A percentile compares a stretch with the other conserved stretches of the same genome.
phyloP scores from a whole-genome alignment of 2,797 vertebrate species.

The Chelidonichthys spinosus region DNA sequence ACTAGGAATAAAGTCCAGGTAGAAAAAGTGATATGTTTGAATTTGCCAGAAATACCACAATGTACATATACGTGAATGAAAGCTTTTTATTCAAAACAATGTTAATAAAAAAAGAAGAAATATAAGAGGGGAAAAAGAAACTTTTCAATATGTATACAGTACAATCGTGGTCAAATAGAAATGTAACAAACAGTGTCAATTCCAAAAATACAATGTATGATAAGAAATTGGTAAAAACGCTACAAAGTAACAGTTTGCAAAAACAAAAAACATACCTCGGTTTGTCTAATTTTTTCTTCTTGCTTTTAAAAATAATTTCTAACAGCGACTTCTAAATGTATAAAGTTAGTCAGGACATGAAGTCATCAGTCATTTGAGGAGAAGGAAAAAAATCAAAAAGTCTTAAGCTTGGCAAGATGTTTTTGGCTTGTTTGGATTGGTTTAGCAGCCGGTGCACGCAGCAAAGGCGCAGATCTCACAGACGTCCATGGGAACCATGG shows the following conservation, averaged over 20 bases:
- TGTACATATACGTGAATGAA: conserved; percentile 23
- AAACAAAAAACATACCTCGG: conserved; percentile 36
- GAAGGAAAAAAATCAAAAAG: conserved; percentile 42
- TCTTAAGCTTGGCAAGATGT: conserved; percentile 33
- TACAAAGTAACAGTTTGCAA: conserved; percentile 77
- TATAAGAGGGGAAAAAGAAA: conserved; percentile 16
- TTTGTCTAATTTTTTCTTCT: conserved; percentile 24
- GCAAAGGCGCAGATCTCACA: conserved; percentile 87
- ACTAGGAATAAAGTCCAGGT: not conserved
- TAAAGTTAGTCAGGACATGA: conserved; percentile 11
- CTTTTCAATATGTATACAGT: conserved; percentile 63
- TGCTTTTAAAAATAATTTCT: conserved; percentile 2
- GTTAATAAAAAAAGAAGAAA: conserved; percentile 56
- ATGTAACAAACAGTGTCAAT: conserved; percentile 75
- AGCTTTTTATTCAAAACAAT: conserved; percentile 74
- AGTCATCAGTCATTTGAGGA: not conserved
- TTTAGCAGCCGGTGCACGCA: conserved; percentile 85
- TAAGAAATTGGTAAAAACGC: conserved; percentile 29
- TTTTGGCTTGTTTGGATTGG: conserved; percentile 1
- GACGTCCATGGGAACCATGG: conserved; percentile 75
- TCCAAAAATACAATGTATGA: conserved; percentile 54
- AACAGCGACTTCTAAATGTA: not conserved
- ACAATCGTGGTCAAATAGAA: conserved; percentile 55
- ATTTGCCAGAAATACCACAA: conserved; percentile 28
- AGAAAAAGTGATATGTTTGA: not conserved